Conservation (phyloP, 2,888 invertebrate genomes). For the Pecten maximus region DNA sequence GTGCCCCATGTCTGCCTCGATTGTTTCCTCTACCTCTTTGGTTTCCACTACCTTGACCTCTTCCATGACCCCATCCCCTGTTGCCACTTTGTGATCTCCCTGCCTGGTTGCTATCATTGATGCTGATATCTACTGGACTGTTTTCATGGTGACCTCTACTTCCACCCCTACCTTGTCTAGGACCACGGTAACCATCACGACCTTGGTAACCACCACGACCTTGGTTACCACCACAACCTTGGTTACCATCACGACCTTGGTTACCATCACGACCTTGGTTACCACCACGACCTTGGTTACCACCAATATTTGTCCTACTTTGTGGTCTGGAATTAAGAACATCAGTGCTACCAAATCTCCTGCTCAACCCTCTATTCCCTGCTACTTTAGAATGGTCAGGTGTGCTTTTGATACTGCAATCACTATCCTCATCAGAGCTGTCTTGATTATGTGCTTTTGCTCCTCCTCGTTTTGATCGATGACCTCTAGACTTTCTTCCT, state of each 20-base stretch:
- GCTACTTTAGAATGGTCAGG: background rate
- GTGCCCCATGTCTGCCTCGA: background rate
- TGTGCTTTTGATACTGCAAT: background rate
- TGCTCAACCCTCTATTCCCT: background rate
- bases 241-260: background rate
- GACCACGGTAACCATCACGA: background rate
- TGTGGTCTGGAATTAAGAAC: background rate
- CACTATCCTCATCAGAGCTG: background rate
- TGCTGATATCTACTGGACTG: background rate
- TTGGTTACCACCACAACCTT: background rate
- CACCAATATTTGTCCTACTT: too few relatives aligned
- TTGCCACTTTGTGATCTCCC: background rate
- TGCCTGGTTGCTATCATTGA: background rate
- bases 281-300: too few relatives aligned
- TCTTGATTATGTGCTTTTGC: background rate
- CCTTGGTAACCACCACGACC: background rate
- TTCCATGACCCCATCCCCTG: background rate
- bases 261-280: too few relatives aligned
- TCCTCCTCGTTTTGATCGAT: background rate
- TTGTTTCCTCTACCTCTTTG: background rate
- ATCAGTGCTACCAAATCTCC: constrained; percentile 7
- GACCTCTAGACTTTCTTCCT: background rate
- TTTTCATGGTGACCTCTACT: background rate
- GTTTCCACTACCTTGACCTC: background rate
- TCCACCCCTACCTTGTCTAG: constrained; percentile 15